Conservation (phyloP, 2,797 vertebrate genomes). For the Setipinna tenuifilis region DNA sequence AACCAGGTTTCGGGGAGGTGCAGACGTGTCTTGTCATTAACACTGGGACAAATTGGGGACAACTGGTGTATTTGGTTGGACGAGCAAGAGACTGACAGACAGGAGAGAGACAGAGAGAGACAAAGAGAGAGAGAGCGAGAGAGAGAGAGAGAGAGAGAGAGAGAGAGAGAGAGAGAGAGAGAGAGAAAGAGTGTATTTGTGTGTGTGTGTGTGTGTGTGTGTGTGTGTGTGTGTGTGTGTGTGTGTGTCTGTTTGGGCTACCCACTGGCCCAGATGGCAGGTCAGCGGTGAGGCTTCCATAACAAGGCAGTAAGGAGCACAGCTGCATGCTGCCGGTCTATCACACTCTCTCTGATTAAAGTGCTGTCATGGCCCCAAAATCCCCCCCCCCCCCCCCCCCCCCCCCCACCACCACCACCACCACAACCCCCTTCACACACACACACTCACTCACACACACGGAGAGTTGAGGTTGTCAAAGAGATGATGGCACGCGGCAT, state of each 20-base stretch:
- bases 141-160: too few species aligned
- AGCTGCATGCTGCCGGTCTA: slow-evolving; percentile 55
- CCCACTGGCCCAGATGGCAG: slow-evolving; percentile 62
- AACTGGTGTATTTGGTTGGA: not conserved
- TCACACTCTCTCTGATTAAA: slow-evolving; percentile 19
- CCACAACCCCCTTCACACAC: too few species aligned
- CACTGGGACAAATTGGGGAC: not conserved
- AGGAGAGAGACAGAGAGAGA: too few species aligned
- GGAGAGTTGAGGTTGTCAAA: not conserved
- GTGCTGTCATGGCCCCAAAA: not conserved
- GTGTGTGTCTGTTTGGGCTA: slow-evolving; percentile 39
- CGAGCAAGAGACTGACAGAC: too few species aligned
- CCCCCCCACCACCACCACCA: too few species aligned
- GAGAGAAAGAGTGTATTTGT: slow-evolving; percentile 9
- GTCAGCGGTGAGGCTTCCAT: slow-evolving; percentile 58
- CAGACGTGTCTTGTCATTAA: not conserved
- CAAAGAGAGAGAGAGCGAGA: too few species aligned
- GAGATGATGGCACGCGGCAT: not conserved
- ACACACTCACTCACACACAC: too few species aligned
- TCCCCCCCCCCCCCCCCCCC: not conserved
- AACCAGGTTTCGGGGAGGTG: not conserved
- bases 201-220: slow-evolving; percentile 38
- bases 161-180: not conserved
- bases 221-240: slow-evolving; percentile 31
- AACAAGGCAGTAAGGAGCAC: slow-evolving; percentile 60